Base-by-base conservation (phyloP, 2,797 vertebrate genomes). In the Eremophila alpestris region DNA sequence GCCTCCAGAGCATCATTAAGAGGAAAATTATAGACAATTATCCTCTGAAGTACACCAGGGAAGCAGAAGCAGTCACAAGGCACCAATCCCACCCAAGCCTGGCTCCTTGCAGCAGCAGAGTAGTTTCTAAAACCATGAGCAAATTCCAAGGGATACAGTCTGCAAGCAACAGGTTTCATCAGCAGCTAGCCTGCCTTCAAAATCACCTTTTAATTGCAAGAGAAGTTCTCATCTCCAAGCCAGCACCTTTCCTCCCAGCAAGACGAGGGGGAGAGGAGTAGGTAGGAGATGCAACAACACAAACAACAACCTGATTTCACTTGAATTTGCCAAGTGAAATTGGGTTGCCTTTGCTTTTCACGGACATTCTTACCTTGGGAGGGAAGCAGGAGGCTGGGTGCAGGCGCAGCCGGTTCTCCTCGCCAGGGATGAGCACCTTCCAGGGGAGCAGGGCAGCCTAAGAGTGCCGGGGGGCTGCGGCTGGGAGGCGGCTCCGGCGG, bases 11-110 rank as follows among this genome's bases (percentile, higher is more conserved):
- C 83, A 74, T 79, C 3, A 1, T 93, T 95, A 95, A 94, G 34
- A 90, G 34, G 67, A 46, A 92, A 95, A 95, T 94, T 82, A 90
- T 30, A 86, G 82, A 68, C 75, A 92, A 71, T 95, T 92, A 95
- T 75, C 59, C 64, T 78, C 5, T 0, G 63, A 87, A 88, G 48
- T 40, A 75, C 76, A 83, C 54, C 80, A 52, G 69, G 29, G 52
- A 91, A 96, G 86, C 82, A 29, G 38, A 96, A 78, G 58, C 59
- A 76, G 80, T 51, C 10, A 1, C 56, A 83, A 91, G 32, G 60
- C 15, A 0, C 45, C 24, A 2, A 52, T 68, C 40, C 58, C 71
- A 59, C 73, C 76, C 86, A 59, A 81, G 58, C 64, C 70, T 2
- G 8, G 40, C 69, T 93, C 71, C 49, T 76, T 63, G 63, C 51